A percentile compares a stretch with the other conserved stretches of the same genome.
Conservation (phyloP, 2,113 vertebrate species). For the Ctenodactylus gundi region DNA sequence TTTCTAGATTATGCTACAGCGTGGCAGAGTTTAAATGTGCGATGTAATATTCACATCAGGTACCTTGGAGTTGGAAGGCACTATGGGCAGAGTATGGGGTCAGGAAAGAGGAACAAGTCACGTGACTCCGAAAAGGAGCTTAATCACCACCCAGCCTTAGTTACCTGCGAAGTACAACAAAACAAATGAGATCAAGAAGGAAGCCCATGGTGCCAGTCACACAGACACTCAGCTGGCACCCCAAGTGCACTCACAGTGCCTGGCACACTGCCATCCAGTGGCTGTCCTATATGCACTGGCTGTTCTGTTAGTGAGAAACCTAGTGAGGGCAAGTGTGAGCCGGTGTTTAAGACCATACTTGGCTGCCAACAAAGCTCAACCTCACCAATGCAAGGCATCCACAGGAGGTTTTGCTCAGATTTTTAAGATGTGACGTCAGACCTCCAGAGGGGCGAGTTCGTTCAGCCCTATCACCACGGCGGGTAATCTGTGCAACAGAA, state of each 20-base stretch:
- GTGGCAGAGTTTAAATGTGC: not conserved
- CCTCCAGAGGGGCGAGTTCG: not conserved
- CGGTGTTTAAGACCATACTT: not conserved
- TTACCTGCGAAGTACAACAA: not conserved
- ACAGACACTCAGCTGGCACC: not conserved
- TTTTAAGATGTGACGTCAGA: constrained; percentile 27
- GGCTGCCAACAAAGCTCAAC: not conserved
- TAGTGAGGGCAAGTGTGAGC: not conserved
- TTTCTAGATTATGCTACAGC: not conserved
- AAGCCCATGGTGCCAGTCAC: not conserved
- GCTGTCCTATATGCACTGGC: not conserved
- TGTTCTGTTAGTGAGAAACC: not conserved
- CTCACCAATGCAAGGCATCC: not conserved
- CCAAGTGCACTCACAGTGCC: not conserved
- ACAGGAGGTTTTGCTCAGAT: not conserved
- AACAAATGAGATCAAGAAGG: not conserved
- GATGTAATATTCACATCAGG: not conserved
- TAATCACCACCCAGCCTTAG: not conserved
- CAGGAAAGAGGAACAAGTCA: not conserved
- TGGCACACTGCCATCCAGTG: not conserved
- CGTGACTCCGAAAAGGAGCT: not conserved
- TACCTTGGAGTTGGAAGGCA: not conserved
- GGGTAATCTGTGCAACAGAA: constrained; percentile 69
- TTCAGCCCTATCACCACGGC: constrained; percentile 26
- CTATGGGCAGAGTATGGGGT: not conserved